A percentile compares a stretch with the other conserved stretches of the same genome.
These are phyloP conservation scores for Zaprionus kolodkinae DNA, from an alignment of 1,140 invertebrate species.

Conservation along the genomic window DNA sequence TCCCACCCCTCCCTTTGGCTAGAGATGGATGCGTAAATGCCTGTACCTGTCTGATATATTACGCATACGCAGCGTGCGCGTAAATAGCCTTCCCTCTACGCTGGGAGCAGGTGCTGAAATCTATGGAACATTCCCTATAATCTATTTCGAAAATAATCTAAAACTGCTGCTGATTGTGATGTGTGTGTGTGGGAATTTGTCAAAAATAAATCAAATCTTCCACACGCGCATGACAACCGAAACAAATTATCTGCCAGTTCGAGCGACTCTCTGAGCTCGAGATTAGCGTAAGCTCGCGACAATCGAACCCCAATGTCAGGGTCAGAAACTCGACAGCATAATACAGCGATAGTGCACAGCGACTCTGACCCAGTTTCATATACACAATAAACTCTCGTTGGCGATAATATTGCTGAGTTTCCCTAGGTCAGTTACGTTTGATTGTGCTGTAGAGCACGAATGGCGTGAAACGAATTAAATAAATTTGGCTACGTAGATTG, in stretches of 20 bases:
- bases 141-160: background rate
- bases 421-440: background rate
- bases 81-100: background rate
- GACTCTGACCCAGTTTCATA: background rate
- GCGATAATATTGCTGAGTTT: background rate
- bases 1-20: background rate
- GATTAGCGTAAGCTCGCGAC: background rate
- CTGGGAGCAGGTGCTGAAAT: slow-evolving; percentile 47
- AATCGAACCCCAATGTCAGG: background rate
- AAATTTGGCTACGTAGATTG: too few relatives aligned
- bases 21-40: background rate
- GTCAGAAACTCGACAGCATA: background rate
- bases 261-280: background rate
- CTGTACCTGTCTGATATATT: background rate
- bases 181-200: background rate
- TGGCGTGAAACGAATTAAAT: too few relatives aligned
- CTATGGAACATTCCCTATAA: slow-evolving; percentile 43
- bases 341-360: background rate
- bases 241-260: too few relatives aligned
- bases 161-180: background rate
- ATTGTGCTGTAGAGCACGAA: background rate
- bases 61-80: background rate
- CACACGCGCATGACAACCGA: background rate
- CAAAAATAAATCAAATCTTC: background rate
- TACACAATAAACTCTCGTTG: background rate